Percentiles rank a stretch among this genome's conserved stretches.
Evolutionary conservation across 2,888 invertebrate species (phyloP).

Genomic region (Axea sp.): DNA sequence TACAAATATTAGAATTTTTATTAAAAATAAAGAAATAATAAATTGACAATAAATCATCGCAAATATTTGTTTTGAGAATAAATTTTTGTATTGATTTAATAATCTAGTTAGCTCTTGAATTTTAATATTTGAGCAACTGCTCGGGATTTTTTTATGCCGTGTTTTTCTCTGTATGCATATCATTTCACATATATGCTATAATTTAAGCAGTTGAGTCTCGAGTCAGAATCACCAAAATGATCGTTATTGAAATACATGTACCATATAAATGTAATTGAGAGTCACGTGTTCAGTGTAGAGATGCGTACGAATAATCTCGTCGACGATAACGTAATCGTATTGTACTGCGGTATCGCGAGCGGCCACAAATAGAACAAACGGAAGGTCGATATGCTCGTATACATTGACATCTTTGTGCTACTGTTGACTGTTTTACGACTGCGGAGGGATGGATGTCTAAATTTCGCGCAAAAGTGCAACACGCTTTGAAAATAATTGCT

Average conservation of each 20-base stretch:
- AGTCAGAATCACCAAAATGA: constrained; percentile 15
- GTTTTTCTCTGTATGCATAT: too few relatives aligned
- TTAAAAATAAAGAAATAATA: too few relatives aligned
- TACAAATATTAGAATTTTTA: too few relatives aligned
- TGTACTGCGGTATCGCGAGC: constrained; percentile 53
- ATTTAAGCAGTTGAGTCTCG: constrained; percentile 16
- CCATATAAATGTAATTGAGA: constrained; percentile 47
- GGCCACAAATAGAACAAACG: constrained; percentile 64
- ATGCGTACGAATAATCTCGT: constrained; percentile 55
- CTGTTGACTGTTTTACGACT: constrained; percentile 55
- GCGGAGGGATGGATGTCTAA: constrained; percentile 16
- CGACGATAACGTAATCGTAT: constrained; percentile 56
- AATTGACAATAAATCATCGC: too few relatives aligned
- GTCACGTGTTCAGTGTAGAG: constrained; percentile 40
- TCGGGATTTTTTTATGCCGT: too few relatives aligned
- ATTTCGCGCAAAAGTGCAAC: background rate
- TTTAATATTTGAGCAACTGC: too few relatives aligned
- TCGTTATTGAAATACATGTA: constrained; percentile 35
- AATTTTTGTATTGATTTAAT: too few relatives aligned
- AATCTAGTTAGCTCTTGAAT: too few relatives aligned
- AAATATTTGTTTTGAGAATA: too few relatives aligned
- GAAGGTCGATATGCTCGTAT: constrained; percentile 58
- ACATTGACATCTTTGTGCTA: constrained; percentile 34
- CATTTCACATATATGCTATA: too few relatives aligned
- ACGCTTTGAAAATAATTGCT: background rate